phyloP scores from a whole-genome alignment of 2,888 invertebrate species.

The Darwinula stevensoni region DNA sequence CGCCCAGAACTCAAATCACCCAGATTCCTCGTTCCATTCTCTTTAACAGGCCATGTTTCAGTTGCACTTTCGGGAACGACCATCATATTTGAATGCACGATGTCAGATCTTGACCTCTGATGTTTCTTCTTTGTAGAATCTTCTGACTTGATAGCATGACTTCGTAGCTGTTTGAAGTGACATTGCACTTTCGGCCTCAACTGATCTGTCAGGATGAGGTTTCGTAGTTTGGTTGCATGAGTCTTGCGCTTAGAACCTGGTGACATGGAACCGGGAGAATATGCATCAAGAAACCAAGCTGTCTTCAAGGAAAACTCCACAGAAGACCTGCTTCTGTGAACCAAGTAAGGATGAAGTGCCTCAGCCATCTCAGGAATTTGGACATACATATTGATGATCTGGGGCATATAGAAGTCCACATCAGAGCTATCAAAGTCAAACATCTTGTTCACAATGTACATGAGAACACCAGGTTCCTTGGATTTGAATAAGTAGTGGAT shows the following conservation, averaged over 20 bases:
- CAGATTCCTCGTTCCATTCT: conserved; percentile 17
- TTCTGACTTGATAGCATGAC: background rate
- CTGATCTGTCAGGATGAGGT: conserved; percentile 39
- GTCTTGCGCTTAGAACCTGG: conserved; percentile 43
- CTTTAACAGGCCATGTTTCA: conserved; percentile 3
- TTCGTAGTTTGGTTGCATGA: conserved; percentile 38
- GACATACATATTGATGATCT: conserved; percentile 91
- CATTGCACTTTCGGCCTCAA: conserved; percentile 14
- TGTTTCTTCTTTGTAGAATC: conserved; percentile 34
- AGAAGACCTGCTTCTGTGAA: conserved; percentile 36
- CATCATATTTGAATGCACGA: too few species aligned
- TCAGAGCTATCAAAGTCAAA: conserved; percentile 74
- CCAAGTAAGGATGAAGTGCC: conserved; percentile 51
- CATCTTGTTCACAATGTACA: conserved; percentile 89
- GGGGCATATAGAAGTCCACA: conserved; percentile 92
- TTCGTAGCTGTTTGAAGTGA: background rate
- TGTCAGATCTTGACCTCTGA: conserved; percentile 32
- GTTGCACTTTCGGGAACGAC: conserved; percentile 6
- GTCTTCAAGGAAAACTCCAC: conserved; percentile 3
- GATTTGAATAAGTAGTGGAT: conserved; percentile 93
- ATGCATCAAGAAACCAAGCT: too few species aligned
- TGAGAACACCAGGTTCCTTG: conserved; percentile 89
- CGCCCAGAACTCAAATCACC: conserved; percentile 78
- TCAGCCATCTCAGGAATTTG: conserved; percentile 93
- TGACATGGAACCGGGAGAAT: conserved; percentile 7